phyloP scores from a whole-genome alignment of 2,113 vertebrate genomes.

The Morone chrysops region DNA sequence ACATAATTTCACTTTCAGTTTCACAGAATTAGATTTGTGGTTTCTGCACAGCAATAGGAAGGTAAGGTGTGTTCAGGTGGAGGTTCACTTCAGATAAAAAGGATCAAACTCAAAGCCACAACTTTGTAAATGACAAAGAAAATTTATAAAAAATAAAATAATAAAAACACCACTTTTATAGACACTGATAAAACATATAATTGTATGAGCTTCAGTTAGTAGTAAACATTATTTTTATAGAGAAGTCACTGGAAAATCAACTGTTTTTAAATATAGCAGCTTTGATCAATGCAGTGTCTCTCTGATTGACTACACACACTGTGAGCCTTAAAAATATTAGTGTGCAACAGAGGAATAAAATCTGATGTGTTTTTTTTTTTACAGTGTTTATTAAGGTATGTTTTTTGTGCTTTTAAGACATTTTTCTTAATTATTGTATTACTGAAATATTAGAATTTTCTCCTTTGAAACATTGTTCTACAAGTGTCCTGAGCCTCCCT shows the following conservation, averaged over 20 bases:
- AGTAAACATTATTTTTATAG: constrained; percentile 11
- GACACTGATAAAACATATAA: constrained; percentile 23
- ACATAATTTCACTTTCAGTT: not conserved
- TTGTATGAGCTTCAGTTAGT: constrained; percentile 8
- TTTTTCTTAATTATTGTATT: constrained; percentile 1
- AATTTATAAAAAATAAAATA: not conserved
- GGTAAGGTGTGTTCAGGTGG: not conserved
- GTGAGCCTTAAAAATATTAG: constrained; percentile 5
- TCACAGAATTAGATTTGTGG: not conserved
- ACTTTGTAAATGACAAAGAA: not conserved
- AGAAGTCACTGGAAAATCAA: not conserved
- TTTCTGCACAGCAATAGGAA: not conserved
- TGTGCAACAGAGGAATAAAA: not conserved
- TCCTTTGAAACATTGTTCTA: constrained; percentile 20
- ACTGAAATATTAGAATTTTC: constrained; percentile 13
- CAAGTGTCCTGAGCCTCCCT: not conserved
- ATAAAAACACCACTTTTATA: constrained; percentile 4
- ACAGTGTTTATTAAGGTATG: not conserved
- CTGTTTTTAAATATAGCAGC: not conserved
- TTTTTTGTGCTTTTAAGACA: not conserved
- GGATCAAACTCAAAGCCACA: not conserved
- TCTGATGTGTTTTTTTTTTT: not conserved
- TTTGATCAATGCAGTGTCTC: not conserved
- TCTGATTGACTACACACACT: constrained; percentile 26
- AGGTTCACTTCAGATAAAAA: not conserved